phyloP scores from a whole-genome alignment of 2,797 vertebrate genomes.

The Aphelocoma californica region DNA sequence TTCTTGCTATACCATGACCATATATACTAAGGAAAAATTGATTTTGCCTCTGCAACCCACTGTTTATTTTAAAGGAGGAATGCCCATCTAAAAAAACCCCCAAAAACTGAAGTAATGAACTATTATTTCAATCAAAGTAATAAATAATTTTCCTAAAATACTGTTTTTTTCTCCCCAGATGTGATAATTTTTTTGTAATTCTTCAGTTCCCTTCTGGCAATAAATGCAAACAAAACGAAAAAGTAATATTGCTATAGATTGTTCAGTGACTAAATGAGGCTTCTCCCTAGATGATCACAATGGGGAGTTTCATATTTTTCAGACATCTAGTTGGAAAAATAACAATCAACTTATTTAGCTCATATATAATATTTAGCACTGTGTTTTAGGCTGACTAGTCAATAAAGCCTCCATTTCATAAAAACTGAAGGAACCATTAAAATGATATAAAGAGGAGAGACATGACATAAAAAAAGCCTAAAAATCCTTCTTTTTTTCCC shows the following conservation, averaged over 20 bases:
- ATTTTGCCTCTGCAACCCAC: neutral
- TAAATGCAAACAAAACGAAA: neutral
- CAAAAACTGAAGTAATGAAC: neutral
- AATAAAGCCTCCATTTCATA: conserved; percentile 26
- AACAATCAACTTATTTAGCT: conserved; percentile 23
- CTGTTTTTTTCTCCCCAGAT: neutral
- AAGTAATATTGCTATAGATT: neutral
- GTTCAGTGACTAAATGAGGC: neutral
- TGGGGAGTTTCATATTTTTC: neutral
- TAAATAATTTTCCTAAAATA: neutral
- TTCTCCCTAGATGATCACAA: neutral
- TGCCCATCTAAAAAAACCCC: neutral
- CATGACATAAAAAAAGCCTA: neutral
- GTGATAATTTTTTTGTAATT: neutral
- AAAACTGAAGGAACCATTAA: conserved; percentile 28
- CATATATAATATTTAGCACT: conserved; percentile 33
- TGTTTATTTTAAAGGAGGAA: neutral
- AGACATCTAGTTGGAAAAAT: conserved; percentile 3
- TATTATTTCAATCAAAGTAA: neutral
- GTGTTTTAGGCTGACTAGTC: conserved; percentile 26
- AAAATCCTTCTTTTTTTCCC: neutral
- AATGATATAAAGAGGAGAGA: conserved; percentile 17
- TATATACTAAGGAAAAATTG: neutral
- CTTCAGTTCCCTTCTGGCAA: neutral
- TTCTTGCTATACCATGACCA: neutral